Conservation (phyloP, 2,113 vertebrate species). For the Heliornis fulica region DNA sequence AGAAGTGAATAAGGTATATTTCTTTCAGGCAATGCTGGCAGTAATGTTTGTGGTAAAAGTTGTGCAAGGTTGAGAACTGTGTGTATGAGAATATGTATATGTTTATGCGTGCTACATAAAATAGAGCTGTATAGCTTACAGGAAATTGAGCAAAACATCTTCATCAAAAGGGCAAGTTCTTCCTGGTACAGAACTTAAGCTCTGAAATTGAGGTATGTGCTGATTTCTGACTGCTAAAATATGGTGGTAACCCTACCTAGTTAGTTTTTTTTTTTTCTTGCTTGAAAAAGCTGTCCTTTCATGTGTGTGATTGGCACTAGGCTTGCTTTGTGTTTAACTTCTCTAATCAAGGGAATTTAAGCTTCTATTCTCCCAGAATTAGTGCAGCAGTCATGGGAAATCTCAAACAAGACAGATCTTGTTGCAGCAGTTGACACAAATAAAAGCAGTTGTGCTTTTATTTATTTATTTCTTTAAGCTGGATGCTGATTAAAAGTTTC, state of each 20-base stretch:
- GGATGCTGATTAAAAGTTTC: slow-evolving; percentile 72
- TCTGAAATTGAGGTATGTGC: slow-evolving; percentile 6
- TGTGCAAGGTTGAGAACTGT: neutral
- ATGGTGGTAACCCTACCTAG: slow-evolving; percentile 40
- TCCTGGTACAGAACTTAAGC: neutral
- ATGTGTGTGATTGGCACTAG: slow-evolving; percentile 43
- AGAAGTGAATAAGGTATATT: neutral
- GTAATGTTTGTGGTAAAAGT: neutral
- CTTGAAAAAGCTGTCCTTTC: slow-evolving; percentile 45
- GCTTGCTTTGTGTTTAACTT: slow-evolving; percentile 57
- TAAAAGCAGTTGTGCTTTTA: slow-evolving; percentile 60
- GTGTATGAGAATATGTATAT: neutral
- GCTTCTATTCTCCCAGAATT: slow-evolving; percentile 52
- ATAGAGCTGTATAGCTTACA: neutral
- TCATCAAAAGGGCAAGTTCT: neutral
- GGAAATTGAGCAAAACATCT: neutral
- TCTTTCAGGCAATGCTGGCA: neutral
- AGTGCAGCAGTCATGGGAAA: slow-evolving; percentile 57
- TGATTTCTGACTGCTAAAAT: slow-evolving; percentile 35
- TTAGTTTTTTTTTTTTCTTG: neutral
- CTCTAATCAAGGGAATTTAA: slow-evolving; percentile 61
- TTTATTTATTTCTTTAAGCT: slow-evolving; percentile 75
- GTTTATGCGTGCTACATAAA: slow-evolving; percentile 11
- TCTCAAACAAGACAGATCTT: slow-evolving; percentile 59
- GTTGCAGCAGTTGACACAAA: slow-evolving; percentile 64